A percentile compares a stretch with the other conserved stretches of the same genome.
These are phyloP conservation scores for Phataginus tricuspis DNA, from an alignment of 2,797 vertebrate genomes.

Conservation along the genomic window DNA sequence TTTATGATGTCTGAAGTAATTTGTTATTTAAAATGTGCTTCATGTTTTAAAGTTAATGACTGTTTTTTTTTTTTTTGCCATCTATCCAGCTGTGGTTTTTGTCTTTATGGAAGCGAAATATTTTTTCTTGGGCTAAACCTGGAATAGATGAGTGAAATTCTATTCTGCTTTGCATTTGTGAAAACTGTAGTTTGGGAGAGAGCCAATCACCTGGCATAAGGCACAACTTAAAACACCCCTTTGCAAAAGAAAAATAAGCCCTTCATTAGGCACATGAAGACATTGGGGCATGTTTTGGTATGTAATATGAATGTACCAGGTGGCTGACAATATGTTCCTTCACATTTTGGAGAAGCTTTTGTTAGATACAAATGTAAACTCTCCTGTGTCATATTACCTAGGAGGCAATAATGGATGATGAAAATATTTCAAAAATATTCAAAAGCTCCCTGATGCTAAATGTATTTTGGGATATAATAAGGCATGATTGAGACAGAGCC, in stretches of 20 bases:
- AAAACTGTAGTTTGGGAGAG: background rate
- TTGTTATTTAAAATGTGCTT: background rate
- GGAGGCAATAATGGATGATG: background rate
- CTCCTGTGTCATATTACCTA: background rate
- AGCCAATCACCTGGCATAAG: background rate
- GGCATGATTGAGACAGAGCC: background rate
- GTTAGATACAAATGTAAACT: slow-evolving; percentile 1
- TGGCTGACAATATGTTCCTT: slow-evolving; percentile 11
- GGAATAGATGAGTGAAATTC: background rate
- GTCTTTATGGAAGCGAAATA: background rate
- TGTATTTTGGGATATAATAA: background rate
- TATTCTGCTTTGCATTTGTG: background rate
- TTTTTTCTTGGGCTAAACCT: background rate
- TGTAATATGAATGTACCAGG: background rate
- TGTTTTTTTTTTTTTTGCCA: background rate
- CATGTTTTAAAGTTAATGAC: background rate
- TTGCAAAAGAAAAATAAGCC: slow-evolving; percentile 34
- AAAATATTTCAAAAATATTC: slow-evolving; percentile 1
- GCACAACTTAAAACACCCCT: background rate
- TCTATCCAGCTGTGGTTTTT: background rate
- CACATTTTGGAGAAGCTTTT: slow-evolving; percentile 14
- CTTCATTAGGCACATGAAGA: background rate
- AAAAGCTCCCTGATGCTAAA: background rate
- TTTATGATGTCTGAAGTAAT: background rate
- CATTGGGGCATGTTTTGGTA: background rate